phyloP scores from a whole-genome alignment of 2,113 vertebrate species.

The Oncorhynchus masou region DNA sequence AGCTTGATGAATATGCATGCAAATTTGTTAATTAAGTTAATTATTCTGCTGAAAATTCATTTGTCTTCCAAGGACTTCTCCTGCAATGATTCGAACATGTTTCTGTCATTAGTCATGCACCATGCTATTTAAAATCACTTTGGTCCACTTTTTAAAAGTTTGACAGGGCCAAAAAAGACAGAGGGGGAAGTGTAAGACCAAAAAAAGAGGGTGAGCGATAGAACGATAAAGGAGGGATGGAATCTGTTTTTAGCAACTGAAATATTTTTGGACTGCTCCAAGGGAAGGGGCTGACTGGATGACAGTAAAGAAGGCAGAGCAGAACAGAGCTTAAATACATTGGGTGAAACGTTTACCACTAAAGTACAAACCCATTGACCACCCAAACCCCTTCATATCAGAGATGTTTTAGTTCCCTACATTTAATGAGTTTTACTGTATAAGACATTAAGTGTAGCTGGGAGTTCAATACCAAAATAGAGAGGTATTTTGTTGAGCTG shows the following conservation, averaged over 20 bases:
- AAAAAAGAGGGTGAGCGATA: background rate
- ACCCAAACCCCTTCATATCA: too few species aligned
- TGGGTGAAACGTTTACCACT: too few species aligned
- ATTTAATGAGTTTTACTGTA: too few species aligned
- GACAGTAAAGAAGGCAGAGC: background rate
- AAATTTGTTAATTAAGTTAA: slow-evolving; percentile 99
- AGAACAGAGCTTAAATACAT: background rate
- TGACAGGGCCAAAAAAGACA: slow-evolving; percentile 41
- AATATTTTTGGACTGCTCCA: background rate
- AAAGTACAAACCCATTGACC: too few species aligned
- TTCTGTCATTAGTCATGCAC: slow-evolving; percentile 91
- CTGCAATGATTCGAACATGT: slow-evolving; percentile 93
- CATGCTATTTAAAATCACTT: slow-evolving; percentile 88
- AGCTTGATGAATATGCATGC: slow-evolving; percentile 97
- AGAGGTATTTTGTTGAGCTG: too few species aligned
- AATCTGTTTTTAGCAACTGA: background rate
- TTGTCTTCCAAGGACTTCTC: slow-evolving; percentile 95
- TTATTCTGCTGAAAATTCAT: slow-evolving; percentile 98
- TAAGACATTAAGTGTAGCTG: too few species aligned
- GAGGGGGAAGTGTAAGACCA: background rate
- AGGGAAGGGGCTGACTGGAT: background rate
- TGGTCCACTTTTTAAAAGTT: slow-evolving; percentile 84
- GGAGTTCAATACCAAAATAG: too few species aligned
- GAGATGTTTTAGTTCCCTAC: too few species aligned
- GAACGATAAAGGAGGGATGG: background rate